These are phyloP conservation scores for Pemphredon lugubris DNA, from an alignment of 2,888 invertebrate genomes.

Conservation along the genomic window DNA sequence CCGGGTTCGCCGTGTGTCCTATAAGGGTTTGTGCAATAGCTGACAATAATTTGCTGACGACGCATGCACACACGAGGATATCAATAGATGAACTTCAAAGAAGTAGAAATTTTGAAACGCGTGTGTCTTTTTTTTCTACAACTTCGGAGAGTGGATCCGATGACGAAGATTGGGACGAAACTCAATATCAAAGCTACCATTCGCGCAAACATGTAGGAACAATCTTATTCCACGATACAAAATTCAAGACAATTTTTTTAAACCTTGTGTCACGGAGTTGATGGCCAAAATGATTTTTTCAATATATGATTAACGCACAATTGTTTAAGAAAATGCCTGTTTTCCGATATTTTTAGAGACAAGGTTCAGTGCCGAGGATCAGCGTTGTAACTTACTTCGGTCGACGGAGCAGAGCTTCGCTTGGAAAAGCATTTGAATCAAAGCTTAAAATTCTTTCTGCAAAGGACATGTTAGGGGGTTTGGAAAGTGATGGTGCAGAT, in stretches of 20 bases:
- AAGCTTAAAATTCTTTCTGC: too few relatives aligned
- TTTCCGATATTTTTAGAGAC: slow-evolving; percentile 8
- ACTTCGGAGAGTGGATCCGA: background rate
- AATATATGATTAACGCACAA: too few relatives aligned
- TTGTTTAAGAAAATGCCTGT: too few relatives aligned
- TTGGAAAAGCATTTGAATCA: slow-evolving; percentile 1
- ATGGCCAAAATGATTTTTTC: too few relatives aligned
- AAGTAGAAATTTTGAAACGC: background rate
- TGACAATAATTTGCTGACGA: slow-evolving; percentile 76
- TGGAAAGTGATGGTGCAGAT: background rate
- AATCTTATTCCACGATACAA: background rate
- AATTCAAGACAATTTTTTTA: too few relatives aligned
- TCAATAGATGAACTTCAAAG: background rate
- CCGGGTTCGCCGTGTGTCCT: slow-evolving; percentile 30
- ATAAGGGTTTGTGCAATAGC: slow-evolving; percentile 66
- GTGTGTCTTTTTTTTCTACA: background rate
- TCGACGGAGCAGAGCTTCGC: background rate
- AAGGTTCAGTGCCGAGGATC: slow-evolving; percentile 1
- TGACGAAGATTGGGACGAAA: slow-evolving; percentile 11
- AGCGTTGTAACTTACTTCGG: slow-evolving; percentile 21
- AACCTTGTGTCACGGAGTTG: too few relatives aligned
- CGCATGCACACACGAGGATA: slow-evolving; percentile 63
- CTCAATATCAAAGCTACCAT: background rate
- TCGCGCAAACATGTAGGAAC: slow-evolving; percentile 7
- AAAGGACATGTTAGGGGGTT: too few relatives aligned